Base-by-base conservation (phyloP, 1,140 invertebrate genomes). In the Eufriesea mexicana region DNA sequence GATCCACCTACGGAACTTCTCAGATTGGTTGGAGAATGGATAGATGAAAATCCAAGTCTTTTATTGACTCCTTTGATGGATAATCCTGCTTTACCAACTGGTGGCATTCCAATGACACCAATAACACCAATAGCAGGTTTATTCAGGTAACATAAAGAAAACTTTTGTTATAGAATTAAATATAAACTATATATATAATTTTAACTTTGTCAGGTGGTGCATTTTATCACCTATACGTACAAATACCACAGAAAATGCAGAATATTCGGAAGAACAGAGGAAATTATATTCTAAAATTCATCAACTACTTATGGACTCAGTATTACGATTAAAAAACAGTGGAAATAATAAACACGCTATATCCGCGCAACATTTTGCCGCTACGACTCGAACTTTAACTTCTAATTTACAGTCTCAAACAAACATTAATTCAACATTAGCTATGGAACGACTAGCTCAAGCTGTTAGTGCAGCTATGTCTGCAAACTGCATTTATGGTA, bases 21-120 rank as follows among this genome's bases (percentile, higher is more conserved):
- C 9, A 86, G 89, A 67, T 82, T 94, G 45, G 90, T 93, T 55
- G 92, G 92, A 12, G 91, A 94, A 59, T 94, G 93, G 93, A 93
- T 94, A 16, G 89, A 91, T 74, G 95, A 96, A 59, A 96, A 97
- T 92, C 95, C 96, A 2, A 95, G 95, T 79, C 91, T 98, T 10
- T 96, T 97, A 84, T 95, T 96, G 82, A 96, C 96, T 16, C 96
- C 97, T 2, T 95, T 97, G 83, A 94, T 95, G 83, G 96, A 96
- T 75, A 96, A 96, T 85, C 95, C 96, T 25, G 95, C 96, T 9
- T 90, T 98, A 47, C 97, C 97, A 0, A 95, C 95, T 59, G 97
- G 97, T 25, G 96, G 96, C 7, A 97, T 98, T 80, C 96, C 97
- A 0, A 98, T 98, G 97, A 96, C 97, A 23, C 96, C 97, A 4